A percentile compares a stretch with the other conserved stretches of the same genome.
Evolutionary conservation across 1,140 invertebrate genomes (phyloP).

Genomic region (Caenorhabditis elegans): WBcel235 BX284604.4:8344001-8344500

Average conservation of each 20-base stretch:
- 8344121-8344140: too few relatives aligned
- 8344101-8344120: slow-evolving; percentile 38
- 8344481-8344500: too few relatives aligned
- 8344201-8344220: background rate
- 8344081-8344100: slow-evolving; percentile 25
- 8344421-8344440: background rate
- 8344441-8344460: background rate
- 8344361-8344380: background rate
- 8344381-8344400: slow-evolving; percentile 14
- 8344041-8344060: slow-evolving; percentile 8
- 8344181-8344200: background rate
- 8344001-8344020: slow-evolving; percentile 42
- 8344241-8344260: background rate
- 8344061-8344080: slow-evolving; percentile 31
- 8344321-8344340: slow-evolving; percentile 6
- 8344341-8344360: slow-evolving; percentile 14
- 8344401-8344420: slow-evolving; percentile 1
- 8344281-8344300: slow-evolving; percentile 2
- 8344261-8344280: slow-evolving; percentile 15
- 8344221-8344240: background rate
- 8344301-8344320: background rate
- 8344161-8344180: background rate
- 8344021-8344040: slow-evolving; percentile 38
- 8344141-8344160: background rate
- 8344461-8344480: background rate